Conservation (phyloP, 2,888 invertebrate genomes). For the Phragmatobia fuliginosa region DNA sequence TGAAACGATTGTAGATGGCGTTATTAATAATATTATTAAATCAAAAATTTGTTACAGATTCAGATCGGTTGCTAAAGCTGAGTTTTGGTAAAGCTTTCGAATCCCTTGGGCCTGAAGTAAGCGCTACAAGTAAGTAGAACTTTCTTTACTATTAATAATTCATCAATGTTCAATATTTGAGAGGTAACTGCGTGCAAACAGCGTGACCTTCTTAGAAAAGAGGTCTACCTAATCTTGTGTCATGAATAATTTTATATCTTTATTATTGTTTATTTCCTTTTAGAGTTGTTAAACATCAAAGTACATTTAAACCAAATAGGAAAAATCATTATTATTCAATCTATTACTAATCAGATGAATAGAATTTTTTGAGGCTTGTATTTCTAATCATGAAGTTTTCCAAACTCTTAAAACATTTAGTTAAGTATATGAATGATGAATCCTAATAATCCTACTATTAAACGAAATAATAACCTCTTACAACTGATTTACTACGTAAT, state of each 20-base stretch:
- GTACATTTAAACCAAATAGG: not conserved
- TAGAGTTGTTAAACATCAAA: not conserved
- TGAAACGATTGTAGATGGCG: slow-evolving; percentile 56
- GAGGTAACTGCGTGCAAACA: slow-evolving; percentile 46
- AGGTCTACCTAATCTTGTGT: slow-evolving; percentile 13
- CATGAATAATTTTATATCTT: slow-evolving; percentile 14
- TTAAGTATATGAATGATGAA: no score
- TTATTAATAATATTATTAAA: slow-evolving; percentile 14
- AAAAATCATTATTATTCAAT: no score
- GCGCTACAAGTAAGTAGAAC: slow-evolving; percentile 90
- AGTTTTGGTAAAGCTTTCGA: slow-evolving; percentile 86
- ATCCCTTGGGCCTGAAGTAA: slow-evolving; percentile 90
- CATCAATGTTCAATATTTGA: slow-evolving; percentile 47
- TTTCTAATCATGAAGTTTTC: no score
- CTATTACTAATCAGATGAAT: no score
- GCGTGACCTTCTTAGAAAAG: slow-evolving; percentile 27
- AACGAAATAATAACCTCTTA: no score
- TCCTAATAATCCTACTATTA: no score
- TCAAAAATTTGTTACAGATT: slow-evolving; percentile 72
- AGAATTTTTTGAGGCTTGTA: no score
- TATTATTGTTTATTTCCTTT: slow-evolving; percentile 4
- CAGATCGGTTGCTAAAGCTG: slow-evolving; percentile 80
- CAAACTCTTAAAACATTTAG: no score
- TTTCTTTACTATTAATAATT: slow-evolving; percentile 45
- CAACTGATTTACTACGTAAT: no score